A percentile compares a stretch with the other conserved stretches of the same genome.
Evolutionary conservation across 2,113 vertebrate species (phyloP).

Genomic region (Canis aureus): DNA sequence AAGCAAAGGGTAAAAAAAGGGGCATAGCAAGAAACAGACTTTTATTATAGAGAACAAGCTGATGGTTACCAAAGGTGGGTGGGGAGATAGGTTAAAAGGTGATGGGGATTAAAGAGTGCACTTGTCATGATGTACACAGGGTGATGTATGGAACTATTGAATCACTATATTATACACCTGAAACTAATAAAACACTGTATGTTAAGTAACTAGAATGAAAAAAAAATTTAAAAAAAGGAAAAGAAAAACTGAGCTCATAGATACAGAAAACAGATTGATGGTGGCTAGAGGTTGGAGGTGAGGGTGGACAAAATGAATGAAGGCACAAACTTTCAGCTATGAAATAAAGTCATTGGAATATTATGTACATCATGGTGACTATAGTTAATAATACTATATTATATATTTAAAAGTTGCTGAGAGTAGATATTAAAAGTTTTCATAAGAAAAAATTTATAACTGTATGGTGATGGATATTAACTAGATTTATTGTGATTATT

Average conservation of each 20-base stretch:
- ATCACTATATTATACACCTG: not conserved
- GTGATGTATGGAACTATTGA: not conserved
- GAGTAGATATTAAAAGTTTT: not conserved
- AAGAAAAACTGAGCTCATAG: not conserved
- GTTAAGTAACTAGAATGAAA: not conserved
- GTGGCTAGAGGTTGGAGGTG: not conserved
- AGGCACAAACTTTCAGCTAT: not conserved
- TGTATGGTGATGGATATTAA: not conserved
- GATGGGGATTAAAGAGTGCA: not conserved
- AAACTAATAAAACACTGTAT: not conserved
- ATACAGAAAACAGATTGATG: not conserved
- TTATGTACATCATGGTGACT: not conserved
- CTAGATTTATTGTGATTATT: not conserved
- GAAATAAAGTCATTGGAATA: not conserved
- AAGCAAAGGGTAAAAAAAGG: not conserved
- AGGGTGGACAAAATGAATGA: not conserved
- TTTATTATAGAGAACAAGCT: not conserved
- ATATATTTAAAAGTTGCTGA: not conserved
- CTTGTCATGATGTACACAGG: not conserved
- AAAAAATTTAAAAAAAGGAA: not conserved
- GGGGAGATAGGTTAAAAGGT: not conserved
- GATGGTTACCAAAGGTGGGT: not conserved
- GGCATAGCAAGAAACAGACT: not conserved
- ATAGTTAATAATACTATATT: not conserved
- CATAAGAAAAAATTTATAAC: not conserved